Conservation (phyloP, 2,797 vertebrate genomes). For the Chromis chromis region DNA sequence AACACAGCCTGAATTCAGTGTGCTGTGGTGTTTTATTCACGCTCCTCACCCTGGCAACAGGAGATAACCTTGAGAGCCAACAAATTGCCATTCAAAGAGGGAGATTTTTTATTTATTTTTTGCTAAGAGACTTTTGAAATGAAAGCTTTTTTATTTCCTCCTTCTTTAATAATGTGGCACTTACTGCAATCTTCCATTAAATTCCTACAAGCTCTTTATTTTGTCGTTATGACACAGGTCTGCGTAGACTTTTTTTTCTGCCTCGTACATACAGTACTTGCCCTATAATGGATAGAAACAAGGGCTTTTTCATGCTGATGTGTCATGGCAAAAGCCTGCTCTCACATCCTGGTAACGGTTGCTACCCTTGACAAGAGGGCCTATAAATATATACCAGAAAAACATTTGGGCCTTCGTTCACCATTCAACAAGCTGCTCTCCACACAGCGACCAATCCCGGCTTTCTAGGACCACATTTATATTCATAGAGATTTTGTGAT, state of each 20-base stretch:
- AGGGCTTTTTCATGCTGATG: conserved; percentile 39
- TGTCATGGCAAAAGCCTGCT: conserved; percentile 61
- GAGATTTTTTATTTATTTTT: conserved; percentile 26
- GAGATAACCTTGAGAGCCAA: conserved; percentile 77
- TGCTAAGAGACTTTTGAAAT: conserved; percentile 26
- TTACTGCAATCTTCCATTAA: background rate
- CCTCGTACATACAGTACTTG: background rate
- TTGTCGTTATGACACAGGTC: background rate
- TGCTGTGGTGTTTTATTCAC: conserved; percentile 56
- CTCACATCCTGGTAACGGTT: conserved; percentile 77
- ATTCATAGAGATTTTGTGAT: conserved; percentile 32
- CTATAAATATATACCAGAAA: conserved; percentile 72
- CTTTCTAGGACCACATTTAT: conserved; percentile 20
- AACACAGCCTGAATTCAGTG: conserved; percentile 32
- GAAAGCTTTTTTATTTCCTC: conserved; percentile 37
- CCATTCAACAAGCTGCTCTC: conserved; percentile 58
- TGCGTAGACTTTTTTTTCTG: background rate
- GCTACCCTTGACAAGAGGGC: conserved; percentile 74
- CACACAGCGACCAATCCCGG: conserved; percentile 28
- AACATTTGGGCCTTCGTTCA: conserved; percentile 59
- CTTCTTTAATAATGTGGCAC: background rate
- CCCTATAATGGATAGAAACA: conserved; percentile 18
- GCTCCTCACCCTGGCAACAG: conserved; percentile 70
- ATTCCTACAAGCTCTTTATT: conserved; percentile 18
- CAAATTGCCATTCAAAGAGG: conserved; percentile 61